Evolutionary conservation across 2,797 vertebrate genomes (phyloP).

Genomic region (Percopsis omiscomaycus): DNA sequence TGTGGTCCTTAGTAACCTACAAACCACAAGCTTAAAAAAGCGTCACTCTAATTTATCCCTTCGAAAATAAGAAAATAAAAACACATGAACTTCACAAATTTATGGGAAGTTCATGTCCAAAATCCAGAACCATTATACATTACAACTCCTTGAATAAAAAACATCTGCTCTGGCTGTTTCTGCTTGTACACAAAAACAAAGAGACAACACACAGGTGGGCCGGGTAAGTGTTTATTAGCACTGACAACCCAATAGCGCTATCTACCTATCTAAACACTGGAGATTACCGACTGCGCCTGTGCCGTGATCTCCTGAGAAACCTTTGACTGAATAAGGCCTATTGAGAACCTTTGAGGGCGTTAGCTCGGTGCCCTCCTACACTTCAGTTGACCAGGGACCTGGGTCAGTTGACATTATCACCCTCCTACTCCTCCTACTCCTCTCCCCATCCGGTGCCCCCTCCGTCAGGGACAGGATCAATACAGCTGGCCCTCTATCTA

Average conservation of each 20-base stretch:
- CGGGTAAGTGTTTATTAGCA: not conserved
- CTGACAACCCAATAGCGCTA: slow-evolving; percentile 48
- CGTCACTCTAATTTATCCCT: not conserved
- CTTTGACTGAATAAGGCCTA: slow-evolving; percentile 76
- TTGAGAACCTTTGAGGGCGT: slow-evolving; percentile 68
- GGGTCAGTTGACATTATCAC: slow-evolving; percentile 63
- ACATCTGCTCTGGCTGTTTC: not conserved
- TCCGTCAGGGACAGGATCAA: slow-evolving; percentile 71
- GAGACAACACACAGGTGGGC: not conserved
- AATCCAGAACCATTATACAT: not conserved
- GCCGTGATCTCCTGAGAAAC: slow-evolving; percentile 67
- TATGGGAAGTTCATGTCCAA: not conserved
- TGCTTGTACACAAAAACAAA: not conserved
- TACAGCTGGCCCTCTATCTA: slow-evolving; percentile 75
- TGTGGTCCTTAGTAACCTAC: slow-evolving; percentile 30
- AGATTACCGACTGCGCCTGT: slow-evolving; percentile 39
- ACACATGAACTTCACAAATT: not conserved
- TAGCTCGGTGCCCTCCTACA: slow-evolving; percentile 68
- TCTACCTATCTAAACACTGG: slow-evolving; percentile 66
- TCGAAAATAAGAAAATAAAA: not conserved
- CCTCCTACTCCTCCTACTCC: slow-evolving; percentile 59
- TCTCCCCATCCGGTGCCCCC: slow-evolving; percentile 50
- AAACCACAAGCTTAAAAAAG: slow-evolving; percentile 21
- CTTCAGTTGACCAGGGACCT: slow-evolving; percentile 58
- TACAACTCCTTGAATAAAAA: not conserved